phyloP scores from a whole-genome alignment of 2,797 vertebrate genomes.

The Acrossocheilus fasciatus region DNA sequence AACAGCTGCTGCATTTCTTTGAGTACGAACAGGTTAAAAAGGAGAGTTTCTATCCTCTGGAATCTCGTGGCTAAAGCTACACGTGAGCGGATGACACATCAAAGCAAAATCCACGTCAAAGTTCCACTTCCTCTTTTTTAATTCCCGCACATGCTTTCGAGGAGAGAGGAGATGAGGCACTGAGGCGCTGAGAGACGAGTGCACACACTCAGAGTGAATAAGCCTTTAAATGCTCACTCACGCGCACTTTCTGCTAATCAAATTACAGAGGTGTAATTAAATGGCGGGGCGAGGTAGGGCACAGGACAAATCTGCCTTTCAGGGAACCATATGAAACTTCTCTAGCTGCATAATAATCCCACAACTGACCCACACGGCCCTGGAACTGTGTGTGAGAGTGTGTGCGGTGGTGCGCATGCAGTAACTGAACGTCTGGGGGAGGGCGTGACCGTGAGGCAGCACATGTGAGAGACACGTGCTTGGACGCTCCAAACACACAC shows the following conservation, averaged over 20 bases:
- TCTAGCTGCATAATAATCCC: constrained; percentile 13
- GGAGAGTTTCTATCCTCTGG: background rate
- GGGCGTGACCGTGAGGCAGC: constrained; percentile 33
- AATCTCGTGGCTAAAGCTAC: constrained; percentile 4
- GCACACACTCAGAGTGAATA: background rate
- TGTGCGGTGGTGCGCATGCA: background rate
- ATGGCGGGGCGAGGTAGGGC: background rate
- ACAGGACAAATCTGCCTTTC: constrained; percentile 23
- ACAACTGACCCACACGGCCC: constrained; percentile 22
- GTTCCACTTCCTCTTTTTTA: constrained; percentile 29
- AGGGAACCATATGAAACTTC: constrained; percentile 36
- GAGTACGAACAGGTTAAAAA: background rate
- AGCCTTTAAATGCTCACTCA: constrained; percentile 38
- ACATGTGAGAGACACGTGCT: constrained; percentile 49
- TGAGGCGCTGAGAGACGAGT: background rate
- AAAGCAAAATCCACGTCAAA: constrained; percentile 38
- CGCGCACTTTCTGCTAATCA: constrained; percentile 25
- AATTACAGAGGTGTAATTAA: constrained; percentile 37
- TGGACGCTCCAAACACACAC: background rate
- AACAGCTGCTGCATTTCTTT: background rate
- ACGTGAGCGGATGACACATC: constrained; percentile 35
- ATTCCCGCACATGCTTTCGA: constrained; percentile 18
- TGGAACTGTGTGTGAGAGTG: constrained; percentile 20
- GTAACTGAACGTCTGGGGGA: constrained; percentile 52
- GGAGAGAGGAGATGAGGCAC: constrained; percentile 14